Conservation (phyloP, 2,888 invertebrate species). For the Iphiclides podalirius region DNA sequence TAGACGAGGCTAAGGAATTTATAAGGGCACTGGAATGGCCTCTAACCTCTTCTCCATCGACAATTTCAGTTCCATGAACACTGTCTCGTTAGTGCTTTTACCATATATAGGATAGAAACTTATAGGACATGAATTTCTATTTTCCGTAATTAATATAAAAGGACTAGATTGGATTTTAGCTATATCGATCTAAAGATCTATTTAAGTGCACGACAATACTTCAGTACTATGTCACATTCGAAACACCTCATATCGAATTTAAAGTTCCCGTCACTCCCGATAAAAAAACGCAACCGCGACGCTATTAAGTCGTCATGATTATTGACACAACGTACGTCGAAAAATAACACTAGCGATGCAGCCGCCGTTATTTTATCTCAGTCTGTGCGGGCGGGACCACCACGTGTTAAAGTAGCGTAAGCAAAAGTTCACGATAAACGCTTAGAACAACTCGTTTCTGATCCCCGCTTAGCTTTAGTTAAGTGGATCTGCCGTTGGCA, state of each 20-base stretch:
- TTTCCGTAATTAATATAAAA: no score
- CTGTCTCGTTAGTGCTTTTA: no score
- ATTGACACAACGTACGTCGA: constrained; percentile 18
- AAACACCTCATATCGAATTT: constrained; percentile 13
- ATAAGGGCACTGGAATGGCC: constrained; percentile 64
- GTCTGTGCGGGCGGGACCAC: no score
- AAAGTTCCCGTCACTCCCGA: constrained; percentile 4
- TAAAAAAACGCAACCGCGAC: constrained; percentile 1
- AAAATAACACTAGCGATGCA: constrained; percentile 18
- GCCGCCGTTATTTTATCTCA: no score
- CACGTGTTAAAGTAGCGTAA: constrained; percentile 37
- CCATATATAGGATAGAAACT: no score
- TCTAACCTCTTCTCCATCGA: constrained; percentile 54
- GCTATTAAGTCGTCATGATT: constrained; percentile 22
- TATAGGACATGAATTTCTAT: no score
- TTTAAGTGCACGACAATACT: no score
- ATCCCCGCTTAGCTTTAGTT: constrained; percentile 58
- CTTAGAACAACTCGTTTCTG: constrained; percentile 51
- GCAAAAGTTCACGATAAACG: constrained; percentile 43
- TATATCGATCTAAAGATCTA: no score
- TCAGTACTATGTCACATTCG: no score
- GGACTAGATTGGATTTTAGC: no score
- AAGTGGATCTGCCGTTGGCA: constrained; percentile 52
- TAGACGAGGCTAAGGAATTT: constrained; percentile 38
- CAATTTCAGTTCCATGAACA: no score